Evolutionary conservation across 2,888 invertebrate species (phyloP).

Genomic region (Hipparchia semele): DNA sequence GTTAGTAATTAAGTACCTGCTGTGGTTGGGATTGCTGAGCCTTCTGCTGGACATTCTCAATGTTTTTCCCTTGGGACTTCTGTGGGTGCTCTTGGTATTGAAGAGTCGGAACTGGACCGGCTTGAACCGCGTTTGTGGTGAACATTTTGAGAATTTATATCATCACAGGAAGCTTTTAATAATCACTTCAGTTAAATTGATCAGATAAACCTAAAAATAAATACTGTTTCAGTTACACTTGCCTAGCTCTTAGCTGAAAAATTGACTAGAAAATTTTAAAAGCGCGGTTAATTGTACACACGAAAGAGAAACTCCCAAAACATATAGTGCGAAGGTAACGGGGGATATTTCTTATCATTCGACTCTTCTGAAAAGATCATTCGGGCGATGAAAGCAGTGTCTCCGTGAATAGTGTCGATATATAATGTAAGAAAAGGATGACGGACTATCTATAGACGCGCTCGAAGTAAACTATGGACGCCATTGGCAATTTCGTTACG

Average conservation of each 20-base stretch:
- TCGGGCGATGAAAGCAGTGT: slow-evolving; percentile 74
- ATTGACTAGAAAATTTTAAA: slow-evolving; percentile 51
- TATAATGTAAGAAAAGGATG: slow-evolving; percentile 83
- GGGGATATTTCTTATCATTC: slow-evolving; percentile 79
- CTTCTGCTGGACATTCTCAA: slow-evolving; percentile 85
- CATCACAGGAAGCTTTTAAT: slow-evolving; percentile 23
- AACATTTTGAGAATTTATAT: slow-evolving; percentile 71
- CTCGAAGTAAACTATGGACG: slow-evolving; percentile 73
- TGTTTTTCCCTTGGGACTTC: slow-evolving; percentile 83
- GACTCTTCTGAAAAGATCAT: slow-evolving; percentile 79
- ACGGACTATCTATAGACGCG: slow-evolving; percentile 77
- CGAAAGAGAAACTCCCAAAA: slow-evolving; percentile 74
- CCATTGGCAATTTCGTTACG: slow-evolving; percentile 64
- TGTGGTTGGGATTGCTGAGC: slow-evolving; percentile 74
- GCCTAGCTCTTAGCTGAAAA: slow-evolving; percentile 16
- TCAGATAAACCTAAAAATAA: slow-evolving; percentile 33
- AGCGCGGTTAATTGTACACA: slow-evolving; percentile 71
- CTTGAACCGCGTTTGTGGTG: slow-evolving; percentile 84
- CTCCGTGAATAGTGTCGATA: slow-evolving; percentile 76
- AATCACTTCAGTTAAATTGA: slow-evolving; percentile 18
- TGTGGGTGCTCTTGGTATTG: slow-evolving; percentile 87
- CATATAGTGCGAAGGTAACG: slow-evolving; percentile 79
- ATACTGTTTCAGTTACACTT: slow-evolving; percentile 12
- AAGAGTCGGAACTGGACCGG: slow-evolving; percentile 84
- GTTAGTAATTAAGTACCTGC: slow-evolving; percentile 46